phyloP scores from a whole-genome alignment of 2,113 vertebrate genomes.

The Etheostoma cragini region DNA sequence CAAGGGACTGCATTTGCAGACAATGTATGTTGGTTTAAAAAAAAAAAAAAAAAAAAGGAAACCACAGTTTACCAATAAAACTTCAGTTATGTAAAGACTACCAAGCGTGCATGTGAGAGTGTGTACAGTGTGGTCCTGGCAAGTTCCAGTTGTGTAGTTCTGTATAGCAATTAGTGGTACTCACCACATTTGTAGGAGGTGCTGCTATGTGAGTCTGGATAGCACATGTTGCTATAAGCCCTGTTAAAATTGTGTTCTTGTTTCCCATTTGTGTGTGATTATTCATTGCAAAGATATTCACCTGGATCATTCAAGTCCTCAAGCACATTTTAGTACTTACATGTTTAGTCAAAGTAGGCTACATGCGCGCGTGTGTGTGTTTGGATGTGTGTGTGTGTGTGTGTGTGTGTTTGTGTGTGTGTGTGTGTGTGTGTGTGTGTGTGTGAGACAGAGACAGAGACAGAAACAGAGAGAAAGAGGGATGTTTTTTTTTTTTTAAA shows the following conservation, averaged over 20 bases:
- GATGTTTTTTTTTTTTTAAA: constrained; percentile 19
- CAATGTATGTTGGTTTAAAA: background rate
- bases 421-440: background rate
- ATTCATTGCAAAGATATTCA: constrained; percentile 10
- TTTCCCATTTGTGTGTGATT: constrained; percentile 30
- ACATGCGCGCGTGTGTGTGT: background rate
- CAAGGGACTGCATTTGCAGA: constrained; percentile 1
- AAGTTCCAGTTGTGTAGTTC: constrained; percentile 56
- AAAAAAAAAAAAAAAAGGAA: constrained; percentile 11
- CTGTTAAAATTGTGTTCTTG: constrained; percentile 22
- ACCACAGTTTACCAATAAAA: constrained; percentile 46
- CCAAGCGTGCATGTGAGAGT: constrained; percentile 12
- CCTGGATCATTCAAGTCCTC: background rate
- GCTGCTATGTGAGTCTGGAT: constrained; percentile 58
- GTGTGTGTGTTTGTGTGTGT: too few species aligned
- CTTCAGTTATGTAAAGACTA: constrained; percentile 22
- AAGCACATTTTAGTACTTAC: background rate
- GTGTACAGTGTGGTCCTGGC: constrained; percentile 53
- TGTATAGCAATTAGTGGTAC: constrained; percentile 71
- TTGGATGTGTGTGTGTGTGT: background rate
- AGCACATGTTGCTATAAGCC: constrained; percentile 65
- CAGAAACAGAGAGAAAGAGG: background rate
- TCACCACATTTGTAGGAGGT: constrained; percentile 58
- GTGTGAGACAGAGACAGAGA: background rate
- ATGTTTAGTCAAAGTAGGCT: background rate